Base-by-base conservation (phyloP, 2,797 vertebrate genomes). In the Mormyrops boulengeri region DNA sequence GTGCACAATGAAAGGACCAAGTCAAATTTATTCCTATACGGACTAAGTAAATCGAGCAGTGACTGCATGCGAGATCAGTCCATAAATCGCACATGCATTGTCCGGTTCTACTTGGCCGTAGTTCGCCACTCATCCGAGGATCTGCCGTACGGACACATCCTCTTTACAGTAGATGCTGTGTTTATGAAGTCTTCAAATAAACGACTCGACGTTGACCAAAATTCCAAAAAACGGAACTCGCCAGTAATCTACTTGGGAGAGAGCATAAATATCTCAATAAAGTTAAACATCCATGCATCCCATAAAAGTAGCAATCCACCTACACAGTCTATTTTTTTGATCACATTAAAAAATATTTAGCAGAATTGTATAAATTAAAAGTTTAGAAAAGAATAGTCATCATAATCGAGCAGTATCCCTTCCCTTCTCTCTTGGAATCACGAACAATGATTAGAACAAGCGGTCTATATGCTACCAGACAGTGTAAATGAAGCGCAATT, bases 381-480 rank as follows among this genome's bases (percentile, higher is more conserved):
- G 82, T 85, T 85, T 52, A 85, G 47, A 11, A 85, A 52, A 30
- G 22, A 30, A 19, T 88, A 38, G 7, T 50, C 38, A 90, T 86
- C 62, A 87, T 85, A 88, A 90, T 53, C 30, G 86, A 82, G 62
- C 55, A 80, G 52, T 47, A 22, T 52, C 22, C 34, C 80, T 12
- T 88, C 49, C 22, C 8, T 66, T 55, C 47, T 57, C 53, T 3
- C 88, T 85, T 87, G 50, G 69, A 66, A 66, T 66, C 50, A 38
- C 12, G 57, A 88, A 88, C 55, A 88, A 88, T 62, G 87, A 12
- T 5, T 66, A 19, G 19, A 62, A 41, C 2, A 66, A 88, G 26
- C 52, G 52, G 52, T 87, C 50, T 30, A 2, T 12, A 2, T 34
- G 12, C 85, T 87, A 47, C 9, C 19, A 34, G 17, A 38, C 50